Base-by-base conservation (phyloP, 1,140 invertebrate species). In the Bombus sibiricus region DNA sequence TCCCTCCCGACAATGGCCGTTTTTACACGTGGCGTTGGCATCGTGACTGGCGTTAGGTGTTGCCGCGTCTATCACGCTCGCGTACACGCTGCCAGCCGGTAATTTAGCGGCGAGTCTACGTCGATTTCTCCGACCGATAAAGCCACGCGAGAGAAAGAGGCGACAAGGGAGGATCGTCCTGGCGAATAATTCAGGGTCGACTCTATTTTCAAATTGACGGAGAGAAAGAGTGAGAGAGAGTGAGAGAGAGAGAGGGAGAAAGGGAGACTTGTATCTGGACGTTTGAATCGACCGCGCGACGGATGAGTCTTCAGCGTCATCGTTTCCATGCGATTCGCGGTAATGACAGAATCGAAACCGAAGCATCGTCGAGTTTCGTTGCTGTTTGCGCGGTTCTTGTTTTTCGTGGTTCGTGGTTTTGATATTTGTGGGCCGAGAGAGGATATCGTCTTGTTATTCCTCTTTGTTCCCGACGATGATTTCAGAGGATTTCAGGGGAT, bases 31-130 rank as follows among this genome's bases (percentile, higher is more conserved):
- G 83, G 83, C 75, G 88, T 28, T 74, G 72, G 78, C 86, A 78
- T 78, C 90, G 90, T 92, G 91, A 92, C 91, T 92, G 88, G 92
- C 91, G 89, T 92, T 90, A 89, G 90, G 86, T 92, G 91, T 92
- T 91, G 85, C 86, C 84, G 85, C 86, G 80, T 91, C 85, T 89
- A 86, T 88, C 88, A 83, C 86, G 85, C 59, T 85, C 83, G 83
- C 82, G 86, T 88, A 87, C 72, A 82, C 81, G 76, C 82, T 89
- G 86, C 87, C 86, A 86, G 85, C 83, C 90, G 86, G 90, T 92
- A 92, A 92, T 92, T 92, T 92, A 92, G 88, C 86, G 87, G 86
- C 87, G 89, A 80, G 84, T 80, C 85, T 71, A 86, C 77, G 87
- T 92, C 90, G 92, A 92, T 92, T 91, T 91, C 86, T 84, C 86